Evolutionary conservation across 2,113 vertebrate genomes (phyloP), one percentile per base, ranked within the genome.

Genomic region (Aphyosemion australe): DNA sequence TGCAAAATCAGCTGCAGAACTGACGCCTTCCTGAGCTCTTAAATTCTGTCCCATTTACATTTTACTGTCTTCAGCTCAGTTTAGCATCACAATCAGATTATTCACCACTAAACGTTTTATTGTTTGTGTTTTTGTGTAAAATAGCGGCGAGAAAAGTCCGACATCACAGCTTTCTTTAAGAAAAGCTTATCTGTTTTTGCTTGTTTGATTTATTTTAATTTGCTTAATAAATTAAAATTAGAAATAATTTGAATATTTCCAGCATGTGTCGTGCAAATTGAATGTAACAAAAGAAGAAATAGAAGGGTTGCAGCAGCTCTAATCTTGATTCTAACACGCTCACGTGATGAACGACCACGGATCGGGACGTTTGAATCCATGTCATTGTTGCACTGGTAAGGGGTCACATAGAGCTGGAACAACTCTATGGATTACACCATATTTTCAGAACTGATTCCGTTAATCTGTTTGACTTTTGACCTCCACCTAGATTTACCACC

Each of bases 371-470:
- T 77, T 70, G 55, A 47, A 78, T 61, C 74, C 61, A 13, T 37
- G 34, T 53, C 51, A 64, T 52, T 20, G 57, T 39, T 47, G n/a
- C 53, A 16, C 8, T 11, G n/a, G 48, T 43, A 51, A 46, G 15
- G 19, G 16, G 34, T 70, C 45, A 2, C 6, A 41, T 15, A 5
- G 62, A 57, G 53, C 63, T 43, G 46, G 70, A 72, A 26, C 51
- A 6, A 55, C 41, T 72, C 70, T 31, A 50, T 48, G 52, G 70
- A 74, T 85, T 63, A 73, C 53, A 60, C 16, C 54, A 69, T 72
- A 85, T 84, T 75, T 70, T 65, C 50, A 83, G 48, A 78, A 79
- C 74, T 45, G 49, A 60, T 72, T 68, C 58, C 39, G 41, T 84
- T 82, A 82, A 80, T 76, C 78, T 19, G 0, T 60, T 55, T 60